Conservation (phyloP, 1,140 invertebrate genomes). For the Anadara kagoshimensis region DNA sequence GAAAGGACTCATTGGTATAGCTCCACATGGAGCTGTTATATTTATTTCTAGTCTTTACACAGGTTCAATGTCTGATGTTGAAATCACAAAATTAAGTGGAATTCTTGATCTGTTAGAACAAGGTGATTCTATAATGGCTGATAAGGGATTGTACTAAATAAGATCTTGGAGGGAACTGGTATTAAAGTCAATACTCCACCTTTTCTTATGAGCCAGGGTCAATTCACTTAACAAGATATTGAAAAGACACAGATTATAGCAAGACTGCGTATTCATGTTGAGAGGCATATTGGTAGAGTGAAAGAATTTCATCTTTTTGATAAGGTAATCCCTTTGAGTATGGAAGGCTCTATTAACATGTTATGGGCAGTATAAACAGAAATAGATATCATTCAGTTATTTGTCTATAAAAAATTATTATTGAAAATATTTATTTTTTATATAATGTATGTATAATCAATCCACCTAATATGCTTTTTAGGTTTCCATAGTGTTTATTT, state of each 20-base stretch:
- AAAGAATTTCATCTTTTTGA: slow-evolving; percentile 13
- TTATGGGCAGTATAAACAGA: not conserved
- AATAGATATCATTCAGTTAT: too few relatives aligned
- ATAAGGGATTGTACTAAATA: slow-evolving; percentile 20
- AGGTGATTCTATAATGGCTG: slow-evolving; percentile 38
- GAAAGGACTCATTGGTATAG: slow-evolving; percentile 48
- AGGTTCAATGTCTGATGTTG: slow-evolving; percentile 31
- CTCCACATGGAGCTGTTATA: slow-evolving; percentile 38
- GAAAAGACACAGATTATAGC: slow-evolving; percentile 29
- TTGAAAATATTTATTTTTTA: too few relatives aligned
- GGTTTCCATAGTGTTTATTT: too few relatives aligned
- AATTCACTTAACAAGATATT: slow-evolving; percentile 16
- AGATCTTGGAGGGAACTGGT: slow-evolving; percentile 12
- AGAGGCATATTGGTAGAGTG: slow-evolving; percentile 1
- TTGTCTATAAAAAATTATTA: too few relatives aligned
- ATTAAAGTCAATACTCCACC: slow-evolving; percentile 17
- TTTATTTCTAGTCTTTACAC: slow-evolving; percentile 34
- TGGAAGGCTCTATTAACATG: slow-evolving; percentile 18
- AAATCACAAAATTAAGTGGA: slow-evolving; percentile 27
- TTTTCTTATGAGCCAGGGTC: slow-evolving; percentile 18
- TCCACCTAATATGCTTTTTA: too few relatives aligned
- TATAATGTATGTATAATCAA: too few relatives aligned
- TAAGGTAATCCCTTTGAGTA: slow-evolving; percentile 6
- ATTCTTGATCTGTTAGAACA: slow-evolving; percentile 15
- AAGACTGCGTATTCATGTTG: slow-evolving; percentile 8